These are phyloP conservation scores for Antigone vipio DNA, from an alignment of 2,113 vertebrate species.

Conservation along the genomic window DNA sequence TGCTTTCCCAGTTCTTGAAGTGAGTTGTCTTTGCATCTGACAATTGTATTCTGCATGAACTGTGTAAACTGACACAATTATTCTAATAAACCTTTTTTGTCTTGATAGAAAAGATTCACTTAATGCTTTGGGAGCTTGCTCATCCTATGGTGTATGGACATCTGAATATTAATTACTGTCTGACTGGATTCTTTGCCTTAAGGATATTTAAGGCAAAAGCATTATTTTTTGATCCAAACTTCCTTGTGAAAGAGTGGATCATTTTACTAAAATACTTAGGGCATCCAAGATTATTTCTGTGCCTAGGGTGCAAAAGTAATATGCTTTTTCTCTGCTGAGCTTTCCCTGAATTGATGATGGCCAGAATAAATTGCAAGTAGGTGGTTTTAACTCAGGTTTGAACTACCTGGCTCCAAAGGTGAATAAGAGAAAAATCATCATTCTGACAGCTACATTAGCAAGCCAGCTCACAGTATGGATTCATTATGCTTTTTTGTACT, in stretches of 20 bases:
- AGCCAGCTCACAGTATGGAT: background rate
- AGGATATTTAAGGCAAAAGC: background rate
- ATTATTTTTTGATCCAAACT: conserved; percentile 8
- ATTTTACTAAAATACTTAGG: background rate
- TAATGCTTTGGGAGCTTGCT: background rate
- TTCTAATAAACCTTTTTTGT: background rate
- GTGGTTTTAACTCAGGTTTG: background rate
- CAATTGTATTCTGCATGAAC: background rate
- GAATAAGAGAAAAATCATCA: background rate
- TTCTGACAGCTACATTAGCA: background rate
- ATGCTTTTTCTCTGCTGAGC: background rate
- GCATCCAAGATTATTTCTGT: background rate
- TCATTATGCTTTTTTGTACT: background rate
- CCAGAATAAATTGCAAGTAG: background rate
- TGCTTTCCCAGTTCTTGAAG: background rate
- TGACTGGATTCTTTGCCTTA: background rate
- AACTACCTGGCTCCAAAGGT: background rate
- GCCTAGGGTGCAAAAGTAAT: background rate
- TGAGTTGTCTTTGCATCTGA: background rate
- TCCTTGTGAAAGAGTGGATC: background rate
- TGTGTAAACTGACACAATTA: background rate
- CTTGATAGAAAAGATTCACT: background rate
- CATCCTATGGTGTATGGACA: background rate
- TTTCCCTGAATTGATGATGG: background rate
- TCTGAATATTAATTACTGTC: background rate